A percentile compares a stretch with the other conserved stretches of the same genome.
phyloP scores from a whole-genome alignment of 1,140 invertebrate genomes.

The Drosophila grimshawi region DNA sequence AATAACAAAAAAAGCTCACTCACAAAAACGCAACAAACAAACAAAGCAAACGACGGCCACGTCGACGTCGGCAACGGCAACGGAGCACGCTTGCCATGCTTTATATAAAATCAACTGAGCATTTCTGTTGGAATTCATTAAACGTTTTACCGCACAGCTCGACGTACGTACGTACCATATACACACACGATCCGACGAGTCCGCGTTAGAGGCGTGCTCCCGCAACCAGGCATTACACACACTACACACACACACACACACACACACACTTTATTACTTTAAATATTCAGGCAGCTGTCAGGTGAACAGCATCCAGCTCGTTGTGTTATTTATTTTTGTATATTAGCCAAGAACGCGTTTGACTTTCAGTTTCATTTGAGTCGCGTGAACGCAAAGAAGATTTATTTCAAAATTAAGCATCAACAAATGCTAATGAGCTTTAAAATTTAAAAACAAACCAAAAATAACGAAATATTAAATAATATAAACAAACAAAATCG shows the following conservation, averaged over 20 bases:
- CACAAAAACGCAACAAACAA: slow-evolving; percentile 64
- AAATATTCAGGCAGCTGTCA: slow-evolving; percentile 28
- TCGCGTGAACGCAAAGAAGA: slow-evolving; percentile 20
- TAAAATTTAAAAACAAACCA: slow-evolving; percentile 5
- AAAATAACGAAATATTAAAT: slow-evolving; percentile 13
- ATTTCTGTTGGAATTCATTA: slow-evolving; percentile 84
- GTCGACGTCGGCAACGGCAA: slow-evolving; percentile 40
- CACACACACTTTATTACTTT: slow-evolving; percentile 2
- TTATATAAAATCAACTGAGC: slow-evolving; percentile 84
- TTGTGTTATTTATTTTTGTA: slow-evolving; percentile 12
- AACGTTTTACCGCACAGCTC: slow-evolving; percentile 82
- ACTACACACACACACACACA: background rate
- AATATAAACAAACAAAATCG: slow-evolving; percentile 23
- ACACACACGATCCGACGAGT: slow-evolving; percentile 40
- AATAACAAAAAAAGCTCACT: slow-evolving; percentile 61
- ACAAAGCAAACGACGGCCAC: slow-evolving; percentile 56
- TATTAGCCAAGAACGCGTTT: slow-evolving; percentile 8
- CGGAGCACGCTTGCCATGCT: slow-evolving; percentile 68
- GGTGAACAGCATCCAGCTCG: slow-evolving; percentile 34
- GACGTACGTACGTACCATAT: slow-evolving; percentile 53
- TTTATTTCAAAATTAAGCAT: background rate
- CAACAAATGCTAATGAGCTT: slow-evolving; percentile 24
- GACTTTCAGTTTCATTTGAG: slow-evolving; percentile 30
- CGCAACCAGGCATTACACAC: slow-evolving; percentile 11
- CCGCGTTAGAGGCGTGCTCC: slow-evolving; percentile 8